A percentile compares a stretch with the other conserved stretches of the same genome.
Conservation (phyloP, 2,888 invertebrate species). For the Acanthosoma haemorrhoidale region DNA sequence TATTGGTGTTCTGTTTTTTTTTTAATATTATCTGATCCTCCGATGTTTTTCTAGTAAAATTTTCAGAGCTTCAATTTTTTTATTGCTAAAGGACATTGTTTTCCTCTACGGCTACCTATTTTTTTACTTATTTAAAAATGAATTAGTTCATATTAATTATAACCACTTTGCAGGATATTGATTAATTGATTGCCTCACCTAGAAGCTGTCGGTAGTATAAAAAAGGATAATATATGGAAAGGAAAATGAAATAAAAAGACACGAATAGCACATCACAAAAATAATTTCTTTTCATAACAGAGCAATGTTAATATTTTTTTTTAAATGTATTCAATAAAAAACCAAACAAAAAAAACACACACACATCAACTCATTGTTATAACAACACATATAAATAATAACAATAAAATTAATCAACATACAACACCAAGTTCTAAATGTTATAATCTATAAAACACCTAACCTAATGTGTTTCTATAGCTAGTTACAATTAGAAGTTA, state of each 20-base stretch:
- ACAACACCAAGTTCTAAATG: constrained; percentile 34
- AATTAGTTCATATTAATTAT: too few species aligned
- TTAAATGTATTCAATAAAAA: constrained; percentile 30
- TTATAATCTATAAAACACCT: constrained; percentile 15
- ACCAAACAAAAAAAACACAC: constrained; percentile 24
- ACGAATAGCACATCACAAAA: constrained; percentile 38
- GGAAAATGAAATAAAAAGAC: not conserved
- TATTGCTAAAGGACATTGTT: too few species aligned
- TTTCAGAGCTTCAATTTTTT: too few species aligned
- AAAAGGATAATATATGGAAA: not conserved
- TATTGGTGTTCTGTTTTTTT: too few species aligned
- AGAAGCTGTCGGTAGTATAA: too few species aligned
- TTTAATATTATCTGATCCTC: too few species aligned
- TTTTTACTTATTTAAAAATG: too few species aligned
- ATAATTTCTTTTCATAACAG: constrained; percentile 38
- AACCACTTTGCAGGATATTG: too few species aligned
- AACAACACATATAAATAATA: not conserved
- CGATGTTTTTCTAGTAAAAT: too few species aligned
- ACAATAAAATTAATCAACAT: constrained; percentile 8
- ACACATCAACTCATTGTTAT: constrained; percentile 19
- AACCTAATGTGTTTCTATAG: constrained; percentile 15
- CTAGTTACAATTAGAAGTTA: constrained; percentile 36
- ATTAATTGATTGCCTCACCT: too few species aligned
- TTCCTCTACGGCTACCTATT: too few species aligned
- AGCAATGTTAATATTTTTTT: constrained; percentile 30